Base-by-base conservation (phyloP, 1,140 invertebrate genomes). In the Aradophagus sp. region DNA sequence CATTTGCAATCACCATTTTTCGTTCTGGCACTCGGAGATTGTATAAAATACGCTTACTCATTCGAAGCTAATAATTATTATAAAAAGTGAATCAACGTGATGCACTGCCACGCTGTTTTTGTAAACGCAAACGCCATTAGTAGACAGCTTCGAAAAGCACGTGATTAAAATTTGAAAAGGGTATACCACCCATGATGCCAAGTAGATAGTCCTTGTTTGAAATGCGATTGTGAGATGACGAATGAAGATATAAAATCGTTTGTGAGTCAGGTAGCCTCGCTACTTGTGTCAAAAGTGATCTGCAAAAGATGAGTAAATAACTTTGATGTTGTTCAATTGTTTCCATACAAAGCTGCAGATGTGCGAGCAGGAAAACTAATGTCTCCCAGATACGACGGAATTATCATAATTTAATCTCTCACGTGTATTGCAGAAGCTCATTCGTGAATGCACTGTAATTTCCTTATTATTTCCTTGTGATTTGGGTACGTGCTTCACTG, bases 221-320 rank as follows among this genome's bases (percentile, higher is more conserved):
- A 20, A 23, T 11, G 34, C 42, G 34, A 59, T 48, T 59, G 42
- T 10, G 34, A 59, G 55, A 59, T 48, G 55, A 59, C 19, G 55
- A 59, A 31, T 59, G 39, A 41, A 59, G 55, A 59, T 59, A 59
- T 26, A 39, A 47, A 39, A 35, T 32, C 41, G 48, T 58, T 5
- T 12, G 11, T n/a, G 12, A 23, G 12, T 23, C 17, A 48, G 17
- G 35, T 59, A 41, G 16, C 7, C 26, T 31, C 4, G 42, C 55
- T 44, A 58, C 41, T 47, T 31, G 41, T 47, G 17, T 45, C 34
- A 38, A 35, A 31, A 52, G 5, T 31, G 23, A 31, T 0, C n/a
- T 17, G 16, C 26, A 38, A 52, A 52, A 52, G 27, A 19, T 23
- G 11, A 3, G 26, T 17, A 15, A 17, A 36, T 36, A 6, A 36